Evolutionary conservation across 2,113 vertebrate genomes (phyloP), one percentile per base, ranked within the genome.

Genomic region (Emydocephalus ijimae): DNA sequence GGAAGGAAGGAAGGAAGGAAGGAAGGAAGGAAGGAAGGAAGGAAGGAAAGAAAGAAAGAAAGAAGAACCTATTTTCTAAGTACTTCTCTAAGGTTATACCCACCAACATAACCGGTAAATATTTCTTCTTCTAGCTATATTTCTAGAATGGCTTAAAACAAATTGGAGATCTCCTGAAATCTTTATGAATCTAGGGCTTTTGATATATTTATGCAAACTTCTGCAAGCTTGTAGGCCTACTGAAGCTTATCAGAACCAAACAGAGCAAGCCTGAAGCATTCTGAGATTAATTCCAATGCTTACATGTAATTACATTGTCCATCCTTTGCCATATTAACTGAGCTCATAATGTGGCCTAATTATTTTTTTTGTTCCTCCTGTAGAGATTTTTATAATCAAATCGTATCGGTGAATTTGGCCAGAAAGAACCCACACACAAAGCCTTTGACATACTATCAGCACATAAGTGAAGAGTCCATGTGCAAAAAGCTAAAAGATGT

Each of bases 201-300:
- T 5, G 56, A 89, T 93, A 48, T 8, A 69, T 94, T 52, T 88
- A 0, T 92, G 96, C 95, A 95, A 94, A 90, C 93, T 94, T 95
- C 95, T 94, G 92, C 95, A 94, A 89, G 88, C 39, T 69, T 43
- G 56, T 93, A 87, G 81, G 88, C 55, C 89, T 93, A 96, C 92
- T 92, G 94, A 94, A 95, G 93, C 94, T 97, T 97, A 97, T 97
- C 96, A 92, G 93, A 95, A 90, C 90, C 93, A 85, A 95, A 85
- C 96, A 97, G 95, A 95, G 34, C 18, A 2, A 39, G 81, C 93
- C 92, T 45, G 4, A 2, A 85, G 86, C 89, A 74, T 94, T 95
- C 89, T 93, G 94, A 95, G 94, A 91, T 23, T 50, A 89, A 69
- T 91, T 93, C 94, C 94, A 96, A 21, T 43, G 94, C 92, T 85